Percentiles rank a stretch among this genome's conserved stretches.
Conservation (phyloP, 2,113 vertebrate species). For the Neodon shergylaensis region DNA sequence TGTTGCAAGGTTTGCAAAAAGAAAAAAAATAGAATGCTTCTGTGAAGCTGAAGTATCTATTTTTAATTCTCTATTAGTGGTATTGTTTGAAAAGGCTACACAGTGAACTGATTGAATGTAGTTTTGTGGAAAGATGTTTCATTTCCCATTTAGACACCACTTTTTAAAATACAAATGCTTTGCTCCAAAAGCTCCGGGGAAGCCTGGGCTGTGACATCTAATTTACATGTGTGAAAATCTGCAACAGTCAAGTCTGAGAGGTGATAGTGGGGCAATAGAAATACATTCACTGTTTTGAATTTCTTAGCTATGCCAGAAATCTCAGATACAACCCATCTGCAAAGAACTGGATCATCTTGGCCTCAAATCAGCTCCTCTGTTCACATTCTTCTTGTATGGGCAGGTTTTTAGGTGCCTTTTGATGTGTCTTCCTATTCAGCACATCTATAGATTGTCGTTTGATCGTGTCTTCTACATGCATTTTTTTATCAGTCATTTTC, state of each 20-base stretch:
- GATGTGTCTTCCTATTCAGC: background rate
- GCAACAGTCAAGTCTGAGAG: background rate
- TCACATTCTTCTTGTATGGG: slow-evolving; percentile 8
- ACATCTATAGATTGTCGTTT: background rate
- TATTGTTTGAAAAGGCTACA: slow-evolving; percentile 38
- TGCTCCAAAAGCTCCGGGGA: background rate
- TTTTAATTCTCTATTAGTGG: background rate
- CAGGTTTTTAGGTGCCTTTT: background rate
- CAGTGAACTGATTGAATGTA: slow-evolving; percentile 16
- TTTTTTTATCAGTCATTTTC: slow-evolving; percentile 38
- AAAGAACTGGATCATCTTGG: slow-evolving; percentile 26
- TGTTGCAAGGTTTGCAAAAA: slow-evolving; percentile 17
- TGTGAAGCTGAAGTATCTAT: background rate
- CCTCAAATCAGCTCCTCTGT: background rate
- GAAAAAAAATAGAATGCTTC: background rate
- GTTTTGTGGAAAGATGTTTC: slow-evolving; percentile 8
- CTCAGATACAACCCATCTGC: background rate
- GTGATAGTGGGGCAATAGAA: background rate
- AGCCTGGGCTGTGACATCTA: slow-evolving; percentile 31
- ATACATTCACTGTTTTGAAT: slow-evolving; percentile 28
- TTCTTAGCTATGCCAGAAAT: slow-evolving; percentile 5
- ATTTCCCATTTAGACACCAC: slow-evolving; percentile 22
- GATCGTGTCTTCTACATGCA: background rate
- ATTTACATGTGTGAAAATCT: slow-evolving; percentile 62
- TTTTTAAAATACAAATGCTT: slow-evolving; percentile 42